Conservation (phyloP, 1,140 invertebrate species). For the Cryptotermes secundus region DNA sequence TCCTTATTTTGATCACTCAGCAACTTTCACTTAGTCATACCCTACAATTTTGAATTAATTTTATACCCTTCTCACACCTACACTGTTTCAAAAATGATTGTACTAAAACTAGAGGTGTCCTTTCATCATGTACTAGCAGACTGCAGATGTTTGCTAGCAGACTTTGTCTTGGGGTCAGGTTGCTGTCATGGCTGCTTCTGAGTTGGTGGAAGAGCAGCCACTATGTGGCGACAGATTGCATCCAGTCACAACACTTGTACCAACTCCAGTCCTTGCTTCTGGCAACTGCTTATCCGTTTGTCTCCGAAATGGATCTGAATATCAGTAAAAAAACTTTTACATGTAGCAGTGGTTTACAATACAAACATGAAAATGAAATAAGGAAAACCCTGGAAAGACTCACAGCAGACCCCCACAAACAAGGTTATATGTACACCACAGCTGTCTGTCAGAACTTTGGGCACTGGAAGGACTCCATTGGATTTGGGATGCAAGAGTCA, state of each 20-base stretch:
- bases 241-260: neutral
- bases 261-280: conserved; percentile 6
- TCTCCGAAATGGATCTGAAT: conserved; percentile 1
- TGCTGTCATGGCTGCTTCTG: neutral
- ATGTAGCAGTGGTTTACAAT: too few species aligned
- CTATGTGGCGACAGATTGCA: neutral
- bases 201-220: conserved; percentile 13
- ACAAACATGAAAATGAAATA: too few species aligned
- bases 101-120: neutral
- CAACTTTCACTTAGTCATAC: neutral
- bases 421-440: too few species aligned
- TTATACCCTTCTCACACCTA: neutral
- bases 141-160: neutral
- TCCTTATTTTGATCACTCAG: neutral
- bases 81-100: neutral
- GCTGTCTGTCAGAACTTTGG: too few species aligned
- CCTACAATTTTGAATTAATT: neutral
- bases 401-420: too few species aligned
- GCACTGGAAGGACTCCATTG: too few species aligned
- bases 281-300: neutral
- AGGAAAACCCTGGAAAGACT: too few species aligned
- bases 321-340: neutral
- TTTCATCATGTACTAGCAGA: neutral
- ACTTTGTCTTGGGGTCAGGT: neutral
- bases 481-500: too few species aligned